These are phyloP conservation scores for Ellobius talpinus DNA, from an alignment of 2,113 vertebrate genomes.

Conservation along the genomic window DNA sequence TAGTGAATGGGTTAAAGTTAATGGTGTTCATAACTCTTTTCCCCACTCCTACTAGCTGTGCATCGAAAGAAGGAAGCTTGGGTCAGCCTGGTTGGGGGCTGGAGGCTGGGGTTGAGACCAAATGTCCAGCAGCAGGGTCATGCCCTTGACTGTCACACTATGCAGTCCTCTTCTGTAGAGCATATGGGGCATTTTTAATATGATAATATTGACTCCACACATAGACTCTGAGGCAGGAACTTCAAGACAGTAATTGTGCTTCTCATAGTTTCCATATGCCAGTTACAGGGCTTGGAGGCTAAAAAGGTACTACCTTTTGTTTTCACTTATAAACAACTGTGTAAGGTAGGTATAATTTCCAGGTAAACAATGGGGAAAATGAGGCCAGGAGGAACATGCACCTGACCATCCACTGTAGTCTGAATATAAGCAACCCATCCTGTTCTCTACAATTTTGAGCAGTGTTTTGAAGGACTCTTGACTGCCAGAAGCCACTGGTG, in stretches of 20 bases:
- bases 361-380: conserved; percentile 30
- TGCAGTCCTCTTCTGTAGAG: background rate
- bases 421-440: background rate
- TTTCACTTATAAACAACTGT: conserved; percentile 1
- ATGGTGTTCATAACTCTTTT: background rate
- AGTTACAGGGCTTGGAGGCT: background rate
- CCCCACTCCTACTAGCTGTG: background rate
- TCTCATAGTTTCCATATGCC: background rate
- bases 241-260: background rate
- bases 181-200: background rate
- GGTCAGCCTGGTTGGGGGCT: too few species aligned
- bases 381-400: background rate
- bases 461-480: background rate
- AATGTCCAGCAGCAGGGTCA: too few species aligned
- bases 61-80: fast-evolving
- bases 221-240: background rate
- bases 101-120: too few species aligned
- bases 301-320: background rate
- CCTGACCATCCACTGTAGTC: background rate
- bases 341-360: background rate
- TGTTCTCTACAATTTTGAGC: background rate
- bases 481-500: background rate
- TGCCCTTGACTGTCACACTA: background rate
- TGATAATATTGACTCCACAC: background rate
- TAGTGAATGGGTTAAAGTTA: background rate